Evolutionary conservation across 2,888 invertebrate genomes (phyloP).

Genomic region (Ecliptopera silaceata): DNA sequence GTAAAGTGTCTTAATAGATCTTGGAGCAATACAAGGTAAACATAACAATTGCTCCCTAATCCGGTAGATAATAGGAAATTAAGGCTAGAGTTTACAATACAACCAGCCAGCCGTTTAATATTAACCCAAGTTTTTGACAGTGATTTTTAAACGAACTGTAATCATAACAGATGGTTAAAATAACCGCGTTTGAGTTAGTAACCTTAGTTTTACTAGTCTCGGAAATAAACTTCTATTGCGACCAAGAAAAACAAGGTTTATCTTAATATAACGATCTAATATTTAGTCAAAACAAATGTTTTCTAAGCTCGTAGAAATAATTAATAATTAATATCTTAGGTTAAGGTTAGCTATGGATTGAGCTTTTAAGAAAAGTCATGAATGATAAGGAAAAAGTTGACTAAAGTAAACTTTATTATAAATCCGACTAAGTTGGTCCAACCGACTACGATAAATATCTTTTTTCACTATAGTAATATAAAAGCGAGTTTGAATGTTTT

Average conservation of each 20-base stretch:
- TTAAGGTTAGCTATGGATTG: no score
- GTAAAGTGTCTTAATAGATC: not conserved
- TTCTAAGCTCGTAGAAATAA: no score
- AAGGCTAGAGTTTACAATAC: not conserved
- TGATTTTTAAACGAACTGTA: not conserved
- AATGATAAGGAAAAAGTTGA: no score
- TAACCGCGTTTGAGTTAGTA: not conserved
- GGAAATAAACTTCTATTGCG: not conserved
- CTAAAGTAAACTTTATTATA: no score
- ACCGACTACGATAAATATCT: no score
- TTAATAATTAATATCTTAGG: no score
- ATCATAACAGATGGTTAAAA: not conserved
- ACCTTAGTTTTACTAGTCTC: not conserved
- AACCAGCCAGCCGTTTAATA: not conserved
- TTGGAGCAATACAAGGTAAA: conserved; percentile 7
- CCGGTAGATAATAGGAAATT: conserved; percentile 12
- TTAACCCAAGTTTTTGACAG: not conserved
- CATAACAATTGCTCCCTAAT: conserved; percentile 1
- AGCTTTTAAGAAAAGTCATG: not conserved
- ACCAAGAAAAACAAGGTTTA: no score
- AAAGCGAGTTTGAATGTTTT: no score
- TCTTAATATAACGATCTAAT: no score
- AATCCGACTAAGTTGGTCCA: no score
- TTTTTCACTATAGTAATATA: no score
- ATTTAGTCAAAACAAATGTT: no score